A percentile compares a stretch with the other conserved stretches of the same genome.
phyloP scores from a whole-genome alignment of 2,113 vertebrate species.

The Cyanistes caeruleus region DNA sequence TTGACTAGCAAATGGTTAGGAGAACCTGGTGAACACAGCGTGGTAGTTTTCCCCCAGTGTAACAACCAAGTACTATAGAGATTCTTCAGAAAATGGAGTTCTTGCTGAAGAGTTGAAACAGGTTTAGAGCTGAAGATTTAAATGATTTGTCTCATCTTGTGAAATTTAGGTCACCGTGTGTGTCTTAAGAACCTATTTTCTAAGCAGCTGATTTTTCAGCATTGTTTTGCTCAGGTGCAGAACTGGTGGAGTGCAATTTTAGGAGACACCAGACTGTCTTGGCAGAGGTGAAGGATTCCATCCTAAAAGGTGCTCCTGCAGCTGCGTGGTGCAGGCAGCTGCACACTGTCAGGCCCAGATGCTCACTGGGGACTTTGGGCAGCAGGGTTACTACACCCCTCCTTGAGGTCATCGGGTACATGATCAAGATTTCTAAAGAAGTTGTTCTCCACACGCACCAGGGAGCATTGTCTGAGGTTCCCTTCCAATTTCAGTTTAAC shows the following conservation, averaged over 20 bases:
- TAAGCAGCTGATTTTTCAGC: background rate
- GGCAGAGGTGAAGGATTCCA: background rate
- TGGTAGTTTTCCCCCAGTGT: background rate
- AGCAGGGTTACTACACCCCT: background rate
- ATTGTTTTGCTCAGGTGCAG: background rate
- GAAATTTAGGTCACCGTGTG: background rate
- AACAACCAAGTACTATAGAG: background rate
- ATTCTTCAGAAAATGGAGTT: background rate
- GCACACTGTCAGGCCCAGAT: background rate
- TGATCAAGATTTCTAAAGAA: background rate
- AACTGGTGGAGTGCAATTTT: background rate
- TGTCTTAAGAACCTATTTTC: background rate
- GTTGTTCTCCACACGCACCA: background rate
- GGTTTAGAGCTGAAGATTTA: background rate
- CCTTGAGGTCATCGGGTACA: accelerated
- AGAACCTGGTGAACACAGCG: background rate
- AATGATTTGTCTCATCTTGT: background rate
- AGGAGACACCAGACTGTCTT: background rate
- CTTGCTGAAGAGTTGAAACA: background rate
- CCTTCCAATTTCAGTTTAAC: background rate
- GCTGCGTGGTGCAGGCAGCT: background rate
- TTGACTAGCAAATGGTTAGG: background rate
- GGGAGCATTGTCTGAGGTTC: background rate
- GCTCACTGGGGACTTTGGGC: background rate
- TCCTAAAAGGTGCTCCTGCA: accelerated